Evolutionary conservation across 2,888 invertebrate species (phyloP).

Genomic region (Torymus texanus): DNA sequence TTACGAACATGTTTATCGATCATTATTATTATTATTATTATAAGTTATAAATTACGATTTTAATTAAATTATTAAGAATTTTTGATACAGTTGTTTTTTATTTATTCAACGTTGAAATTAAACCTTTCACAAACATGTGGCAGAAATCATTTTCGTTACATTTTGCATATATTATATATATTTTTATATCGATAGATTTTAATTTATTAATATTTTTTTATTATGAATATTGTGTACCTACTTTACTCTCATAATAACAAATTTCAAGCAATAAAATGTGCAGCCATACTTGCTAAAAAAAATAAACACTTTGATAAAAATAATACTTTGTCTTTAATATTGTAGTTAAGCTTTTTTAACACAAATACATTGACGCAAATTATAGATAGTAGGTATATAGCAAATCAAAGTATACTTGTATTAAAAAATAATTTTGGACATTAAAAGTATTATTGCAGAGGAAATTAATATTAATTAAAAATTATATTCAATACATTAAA

Average conservation of each 20-base stretch:
- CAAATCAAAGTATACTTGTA: too few relatives aligned
- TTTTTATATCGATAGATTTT: constrained; percentile 34
- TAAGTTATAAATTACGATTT: constrained; percentile 48
- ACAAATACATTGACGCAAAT: too few relatives aligned
- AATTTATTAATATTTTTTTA: constrained; percentile 23
- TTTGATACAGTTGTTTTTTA: constrained; percentile 46
- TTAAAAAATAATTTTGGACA: too few relatives aligned
- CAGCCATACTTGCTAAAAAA: constrained; percentile 6
- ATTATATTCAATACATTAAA: too few relatives aligned
- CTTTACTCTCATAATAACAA: neutral
- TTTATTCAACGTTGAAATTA: constrained; percentile 23
- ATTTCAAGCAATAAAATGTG: constrained; percentile 1
- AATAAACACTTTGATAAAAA: constrained; percentile 26
- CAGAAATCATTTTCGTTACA: constrained; percentile 22
- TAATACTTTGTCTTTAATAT: constrained; percentile 5
- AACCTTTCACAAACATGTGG: constrained; percentile 34
- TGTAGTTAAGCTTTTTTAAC: neutral
- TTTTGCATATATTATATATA: constrained; percentile 23
- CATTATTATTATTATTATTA: constrained; percentile 44
- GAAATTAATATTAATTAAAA: too few relatives aligned
- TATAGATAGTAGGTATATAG: too few relatives aligned
- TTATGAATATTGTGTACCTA: neutral
- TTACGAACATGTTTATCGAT: constrained; percentile 45
- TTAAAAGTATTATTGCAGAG: too few relatives aligned
- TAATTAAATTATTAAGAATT: constrained; percentile 56